A percentile compares a stretch with the other conserved stretches of the same genome.
These are phyloP conservation scores for Cryptoblepharus egeriae DNA, from an alignment of 2,797 vertebrate genomes.

Conservation along the genomic window DNA sequence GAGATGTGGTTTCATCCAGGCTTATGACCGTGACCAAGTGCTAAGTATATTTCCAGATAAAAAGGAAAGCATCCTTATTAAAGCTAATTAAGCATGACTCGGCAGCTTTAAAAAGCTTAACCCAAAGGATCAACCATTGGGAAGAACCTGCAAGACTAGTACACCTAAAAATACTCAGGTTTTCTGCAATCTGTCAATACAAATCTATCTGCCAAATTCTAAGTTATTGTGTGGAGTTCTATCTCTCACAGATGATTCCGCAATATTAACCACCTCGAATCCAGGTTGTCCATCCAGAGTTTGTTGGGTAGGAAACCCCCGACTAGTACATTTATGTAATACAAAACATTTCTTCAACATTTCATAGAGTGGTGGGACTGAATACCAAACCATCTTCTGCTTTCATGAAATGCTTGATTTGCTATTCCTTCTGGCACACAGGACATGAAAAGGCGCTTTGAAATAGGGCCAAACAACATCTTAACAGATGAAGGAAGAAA, in stretches of 20 bases:
- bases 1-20: too few relatives aligned
- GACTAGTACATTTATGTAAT: background rate
- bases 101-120: too few relatives aligned
- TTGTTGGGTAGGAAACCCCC: background rate
- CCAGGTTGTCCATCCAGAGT: background rate
- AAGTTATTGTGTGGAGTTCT: background rate
- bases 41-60: too few relatives aligned
- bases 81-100: too few relatives aligned
- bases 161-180: too few relatives aligned
- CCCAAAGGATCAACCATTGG: too few relatives aligned
- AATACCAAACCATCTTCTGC: background rate
- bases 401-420: background rate
- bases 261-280: background rate
- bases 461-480: conserved; percentile 35
- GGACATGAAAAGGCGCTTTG: conserved; percentile 7
- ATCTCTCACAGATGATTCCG: background rate
- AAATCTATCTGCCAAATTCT: background rate
- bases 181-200: too few relatives aligned
- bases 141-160: too few relatives aligned
- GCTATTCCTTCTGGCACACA: background rate
- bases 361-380: background rate
- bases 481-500: conserved; percentile 10
- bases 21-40: too few relatives aligned
- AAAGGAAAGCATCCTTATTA: too few relatives aligned
- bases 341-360: background rate